These are phyloP conservation scores for Apeira syringaria DNA, from an alignment of 2,888 invertebrate species.

Conservation along the genomic window DNA sequence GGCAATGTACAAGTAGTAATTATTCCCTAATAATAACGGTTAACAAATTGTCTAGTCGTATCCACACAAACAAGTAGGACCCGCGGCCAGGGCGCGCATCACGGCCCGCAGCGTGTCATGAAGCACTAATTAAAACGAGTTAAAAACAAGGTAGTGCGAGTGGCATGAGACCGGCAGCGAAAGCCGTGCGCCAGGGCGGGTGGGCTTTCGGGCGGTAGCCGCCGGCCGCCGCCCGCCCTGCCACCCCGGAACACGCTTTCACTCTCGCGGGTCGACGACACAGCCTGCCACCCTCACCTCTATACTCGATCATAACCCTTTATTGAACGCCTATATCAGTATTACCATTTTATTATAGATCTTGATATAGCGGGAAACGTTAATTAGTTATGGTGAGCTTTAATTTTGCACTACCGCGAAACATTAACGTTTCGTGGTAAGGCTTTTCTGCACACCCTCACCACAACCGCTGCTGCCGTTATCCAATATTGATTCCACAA, in stretches of 20 bases:
- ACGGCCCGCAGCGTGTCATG: conserved; percentile 13
- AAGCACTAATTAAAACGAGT: conserved; percentile 56
- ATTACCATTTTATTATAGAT: too few relatives aligned
- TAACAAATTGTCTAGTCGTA: too few relatives aligned
- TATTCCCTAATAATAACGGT: too few relatives aligned
- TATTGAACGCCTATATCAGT: conserved; percentile 15
- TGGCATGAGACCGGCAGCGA: conserved; percentile 72
- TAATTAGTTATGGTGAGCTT: too few relatives aligned
- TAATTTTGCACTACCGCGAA: too few relatives aligned
- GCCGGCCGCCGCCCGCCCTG: conserved; percentile 36
- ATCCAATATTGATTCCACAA: conserved; percentile 80
- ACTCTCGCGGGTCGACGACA: conserved; percentile 81
- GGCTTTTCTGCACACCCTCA: conserved; percentile 51
- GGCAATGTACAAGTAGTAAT: too few relatives aligned
- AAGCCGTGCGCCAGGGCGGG: conserved; percentile 74
- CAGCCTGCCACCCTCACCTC: conserved; percentile 69
- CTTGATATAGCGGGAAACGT: too few relatives aligned
- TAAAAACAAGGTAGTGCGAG: conserved; percentile 58
- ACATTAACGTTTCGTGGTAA: conserved; percentile 47
- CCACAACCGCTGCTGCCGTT: conserved; percentile 66
- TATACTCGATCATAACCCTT: conserved; percentile 45
- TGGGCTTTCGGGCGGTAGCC: too few relatives aligned
- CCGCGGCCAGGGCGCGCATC: background rate
- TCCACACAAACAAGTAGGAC: too few relatives aligned
- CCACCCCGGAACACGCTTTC: conserved; percentile 79